These are phyloP conservation scores for Platichthys stellatus DNA, from an alignment of 2,113 vertebrate genomes.

Conservation along the genomic window DNA sequence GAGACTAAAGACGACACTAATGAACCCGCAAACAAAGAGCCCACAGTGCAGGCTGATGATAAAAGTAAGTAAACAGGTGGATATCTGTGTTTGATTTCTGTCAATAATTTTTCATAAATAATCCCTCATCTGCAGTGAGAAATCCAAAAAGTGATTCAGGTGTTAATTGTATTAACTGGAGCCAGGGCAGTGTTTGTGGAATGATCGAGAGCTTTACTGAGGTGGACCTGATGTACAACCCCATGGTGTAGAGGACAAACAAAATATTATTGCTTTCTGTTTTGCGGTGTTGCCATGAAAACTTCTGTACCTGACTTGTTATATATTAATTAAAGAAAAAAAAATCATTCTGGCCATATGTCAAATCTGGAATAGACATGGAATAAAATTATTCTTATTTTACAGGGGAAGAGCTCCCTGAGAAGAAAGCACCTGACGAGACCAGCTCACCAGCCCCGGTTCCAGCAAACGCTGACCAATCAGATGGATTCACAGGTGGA, in stretches of 20 bases:
- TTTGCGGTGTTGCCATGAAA: no score
- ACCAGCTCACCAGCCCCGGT: rapidly evolving
- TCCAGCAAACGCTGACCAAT: neutral
- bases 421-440: neutral
- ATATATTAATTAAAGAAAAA: neutral
- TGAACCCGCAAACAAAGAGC: no score
- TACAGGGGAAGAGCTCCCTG: neutral
- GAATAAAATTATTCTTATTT: neutral
- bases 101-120: neutral
- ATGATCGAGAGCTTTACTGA: no score
- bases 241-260: no score
- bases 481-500: neutral
- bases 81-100: neutral
- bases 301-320: neutral
- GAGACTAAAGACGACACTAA: neutral
- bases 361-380: neutral
- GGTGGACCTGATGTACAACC: no score
- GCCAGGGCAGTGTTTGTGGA: no score
- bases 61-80: neutral
- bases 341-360: neutral
- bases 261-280: no score
- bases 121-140: no score
- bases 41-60: no score
- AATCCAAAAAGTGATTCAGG: no score
- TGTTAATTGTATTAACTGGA: no score